Conservation (phyloP, 2,888 invertebrate genomes). For the Xestia ashworthii region DNA sequence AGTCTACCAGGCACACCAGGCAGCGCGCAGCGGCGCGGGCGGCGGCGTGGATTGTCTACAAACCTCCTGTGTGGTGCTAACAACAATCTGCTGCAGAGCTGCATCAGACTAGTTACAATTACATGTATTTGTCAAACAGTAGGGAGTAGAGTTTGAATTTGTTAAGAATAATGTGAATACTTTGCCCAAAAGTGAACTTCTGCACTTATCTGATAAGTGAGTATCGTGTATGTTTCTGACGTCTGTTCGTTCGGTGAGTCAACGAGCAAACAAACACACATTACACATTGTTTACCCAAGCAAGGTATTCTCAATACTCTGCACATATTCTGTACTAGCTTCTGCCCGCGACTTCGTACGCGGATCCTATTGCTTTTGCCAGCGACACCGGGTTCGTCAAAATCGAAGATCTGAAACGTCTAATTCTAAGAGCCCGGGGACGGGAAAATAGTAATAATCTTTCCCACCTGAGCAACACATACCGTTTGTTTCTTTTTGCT, state of each 20-base stretch:
- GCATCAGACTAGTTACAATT: background rate
- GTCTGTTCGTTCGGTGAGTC: slow-evolving; percentile 62
- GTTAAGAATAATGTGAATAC: background rate
- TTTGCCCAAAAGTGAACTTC: background rate
- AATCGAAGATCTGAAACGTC: no score
- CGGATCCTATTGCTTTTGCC: no score
- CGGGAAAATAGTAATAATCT: no score
- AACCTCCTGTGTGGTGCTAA: background rate
- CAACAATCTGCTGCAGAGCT: background rate
- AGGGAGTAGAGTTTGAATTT: background rate
- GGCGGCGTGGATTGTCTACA: background rate
- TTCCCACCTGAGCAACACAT: no score
- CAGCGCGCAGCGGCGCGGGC: background rate
- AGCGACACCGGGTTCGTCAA: no score
- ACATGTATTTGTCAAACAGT: background rate
- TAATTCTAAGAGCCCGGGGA: no score
- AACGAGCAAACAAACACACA: slow-evolving; percentile 49
- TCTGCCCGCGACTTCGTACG: no score
- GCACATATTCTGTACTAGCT: slow-evolving; percentile 18
- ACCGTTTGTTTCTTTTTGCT: no score
- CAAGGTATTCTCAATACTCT: slow-evolving; percentile 17
- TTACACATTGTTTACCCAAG: slow-evolving; percentile 52
- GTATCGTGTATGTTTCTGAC: slow-evolving; percentile 22
- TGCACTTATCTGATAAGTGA: background rate
- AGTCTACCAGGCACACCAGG: background rate